Conservation (phyloP, 2,888 invertebrate species). For the Eustalomyia histrio region DNA sequence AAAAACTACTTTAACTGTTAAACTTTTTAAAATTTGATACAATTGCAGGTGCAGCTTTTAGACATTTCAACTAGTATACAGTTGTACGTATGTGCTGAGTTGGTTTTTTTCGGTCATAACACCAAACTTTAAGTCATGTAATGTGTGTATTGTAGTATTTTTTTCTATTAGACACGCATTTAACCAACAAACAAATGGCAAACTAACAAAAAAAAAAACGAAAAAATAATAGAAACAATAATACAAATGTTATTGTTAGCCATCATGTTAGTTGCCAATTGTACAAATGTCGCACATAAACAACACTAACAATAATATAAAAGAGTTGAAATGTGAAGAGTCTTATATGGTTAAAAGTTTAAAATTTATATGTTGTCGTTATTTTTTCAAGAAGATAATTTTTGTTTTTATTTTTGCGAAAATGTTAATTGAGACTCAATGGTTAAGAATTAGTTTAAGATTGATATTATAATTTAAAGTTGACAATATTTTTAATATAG, state of each 20-base stretch:
- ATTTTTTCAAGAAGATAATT: not conserved
- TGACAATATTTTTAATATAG: no score
- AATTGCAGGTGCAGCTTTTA: conserved; percentile 65
- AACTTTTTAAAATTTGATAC: conserved; percentile 63
- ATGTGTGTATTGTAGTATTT: not conserved
- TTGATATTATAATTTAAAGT: no score
- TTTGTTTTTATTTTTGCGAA: not conserved
- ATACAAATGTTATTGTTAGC: conserved; percentile 66
- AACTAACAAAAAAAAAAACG: not conserved
- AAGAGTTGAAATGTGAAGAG: conserved; percentile 65
- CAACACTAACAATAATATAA: conserved; percentile 64
- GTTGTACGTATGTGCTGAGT: not conserved
- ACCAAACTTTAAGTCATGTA: conserved; percentile 12
- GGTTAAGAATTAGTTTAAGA: no score
- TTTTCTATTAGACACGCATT: conserved; percentile 53
- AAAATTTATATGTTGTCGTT: conserved; percentile 41
- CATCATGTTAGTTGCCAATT: conserved; percentile 66
- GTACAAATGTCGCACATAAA: conserved; percentile 66
- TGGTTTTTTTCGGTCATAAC: conserved; percentile 41
- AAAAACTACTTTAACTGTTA: conserved; percentile 63
- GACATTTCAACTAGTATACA: conserved; percentile 46
- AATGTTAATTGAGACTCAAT: no score
- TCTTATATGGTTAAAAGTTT: conserved; percentile 59
- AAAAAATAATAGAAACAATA: conserved; percentile 40
- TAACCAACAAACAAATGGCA: conserved; percentile 51